These are phyloP conservation scores for Cyprinus carpio DNA, from an alignment of 2,113 vertebrate species.

Conservation along the genomic window DNA sequence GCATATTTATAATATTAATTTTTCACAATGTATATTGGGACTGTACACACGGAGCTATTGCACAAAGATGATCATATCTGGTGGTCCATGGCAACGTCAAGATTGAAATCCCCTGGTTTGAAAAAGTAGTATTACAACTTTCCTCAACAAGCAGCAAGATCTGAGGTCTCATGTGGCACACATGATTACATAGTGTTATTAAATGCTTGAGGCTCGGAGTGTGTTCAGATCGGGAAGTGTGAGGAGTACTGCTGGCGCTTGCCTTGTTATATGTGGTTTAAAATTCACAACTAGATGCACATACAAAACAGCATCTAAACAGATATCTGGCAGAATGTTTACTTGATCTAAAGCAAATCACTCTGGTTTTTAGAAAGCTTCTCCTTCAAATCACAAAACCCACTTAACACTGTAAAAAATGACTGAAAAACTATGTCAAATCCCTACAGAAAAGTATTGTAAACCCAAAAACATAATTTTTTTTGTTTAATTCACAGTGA, in stretches of 20 bases:
- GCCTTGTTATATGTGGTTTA: neutral
- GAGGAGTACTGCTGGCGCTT: neutral
- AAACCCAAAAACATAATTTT: too few species aligned
- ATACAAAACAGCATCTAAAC: neutral
- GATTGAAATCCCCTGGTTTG: neutral
- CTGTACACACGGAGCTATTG: too few species aligned
- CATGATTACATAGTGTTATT: neutral
- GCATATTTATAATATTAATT: too few species aligned
- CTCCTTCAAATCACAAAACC: slow-evolving; percentile 69
- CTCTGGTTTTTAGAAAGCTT: slow-evolving; percentile 46
- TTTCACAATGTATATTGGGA: too few species aligned
- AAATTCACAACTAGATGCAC: neutral
- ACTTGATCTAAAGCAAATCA: slow-evolving; percentile 51
- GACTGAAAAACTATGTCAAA: too few species aligned
- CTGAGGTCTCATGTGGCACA: neutral
- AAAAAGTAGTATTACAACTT: neutral
- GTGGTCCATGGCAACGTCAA: neutral
- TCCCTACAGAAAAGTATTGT: too few species aligned
- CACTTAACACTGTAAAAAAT: too few species aligned
- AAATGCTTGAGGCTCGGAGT: neutral
- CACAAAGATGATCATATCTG: too few species aligned
- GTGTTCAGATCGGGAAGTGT: neutral
- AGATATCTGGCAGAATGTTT: slow-evolving; percentile 3
- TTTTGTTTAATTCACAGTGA: too few species aligned
- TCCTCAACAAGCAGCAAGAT: neutral